Base-by-base conservation (phyloP, 1,140 invertebrate species). In the Lutraria rhynchaena region DNA sequence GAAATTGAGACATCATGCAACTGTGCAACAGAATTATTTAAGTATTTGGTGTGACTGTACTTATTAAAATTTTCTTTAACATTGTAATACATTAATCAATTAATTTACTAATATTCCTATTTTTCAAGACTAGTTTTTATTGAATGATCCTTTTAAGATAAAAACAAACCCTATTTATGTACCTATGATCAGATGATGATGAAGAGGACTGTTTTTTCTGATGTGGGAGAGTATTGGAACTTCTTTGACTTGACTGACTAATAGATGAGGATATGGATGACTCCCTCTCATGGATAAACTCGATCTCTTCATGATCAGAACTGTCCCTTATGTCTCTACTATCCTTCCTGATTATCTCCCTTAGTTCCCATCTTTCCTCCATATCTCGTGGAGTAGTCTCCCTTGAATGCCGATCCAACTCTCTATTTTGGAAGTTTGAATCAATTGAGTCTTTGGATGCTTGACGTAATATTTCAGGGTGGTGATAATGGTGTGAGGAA, bases 201-300 rank as follows among this genome's bases (percentile, higher is more conserved):
- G 81, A 82, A 44, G 82, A 65, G 24, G 83, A 73, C 37, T 41
- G 37, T 74, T 86, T 86, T 83, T 81, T 86, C 70, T 85, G 85
- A 55, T 83, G 75, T n/a, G 86, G 86, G 19, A 87, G 81, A 27
- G 86, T 87, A 51, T 83, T 74, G 24, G 81, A 86, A 31, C 83
- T 84, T 31, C 86, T 69, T 27, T 85, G 77, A 55, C 76, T 86
- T 41, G 37, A 41, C 24, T 77, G 75, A 53, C 75, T 77, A 24
- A 53, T 24, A 19, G 69, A 51, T 51, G 57, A 51, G 22, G 78
- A 67, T 17, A 81, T 24, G 13, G 78, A 74, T 49, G 67, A 65
- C 41, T 67, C 78, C 33, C 78, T 55, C 78, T 81, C 78, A 65
- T 81, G 69, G 13, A 73, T 35, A 27, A 27, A 37, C 17, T 81